A percentile compares a stretch with the other conserved stretches of the same genome.
Conservation (phyloP, 2,113 vertebrate genomes). For the Xiphophorus hellerii region DNA sequence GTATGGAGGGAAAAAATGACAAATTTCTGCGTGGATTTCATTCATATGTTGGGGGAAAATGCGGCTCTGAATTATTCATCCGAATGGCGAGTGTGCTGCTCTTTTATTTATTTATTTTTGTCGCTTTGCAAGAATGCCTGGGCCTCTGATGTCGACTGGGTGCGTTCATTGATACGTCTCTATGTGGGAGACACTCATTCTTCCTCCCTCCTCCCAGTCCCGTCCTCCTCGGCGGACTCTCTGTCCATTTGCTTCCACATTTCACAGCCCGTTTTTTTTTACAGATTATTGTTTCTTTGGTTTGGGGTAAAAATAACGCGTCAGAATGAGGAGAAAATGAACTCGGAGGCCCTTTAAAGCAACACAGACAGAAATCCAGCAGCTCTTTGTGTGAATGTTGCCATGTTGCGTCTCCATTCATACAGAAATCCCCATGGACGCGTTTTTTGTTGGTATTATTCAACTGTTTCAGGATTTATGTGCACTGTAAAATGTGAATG, state of each 20-base stretch:
- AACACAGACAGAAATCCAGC: neutral
- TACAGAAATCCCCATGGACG: slow-evolving; percentile 2
- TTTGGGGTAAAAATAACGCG: neutral
- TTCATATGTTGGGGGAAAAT: slow-evolving; percentile 39
- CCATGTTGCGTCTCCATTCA: neutral
- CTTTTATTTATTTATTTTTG: slow-evolving; percentile 15
- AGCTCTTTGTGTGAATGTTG: slow-evolving; percentile 32
- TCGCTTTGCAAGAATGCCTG: slow-evolving; percentile 56
- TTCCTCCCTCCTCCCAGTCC: slow-evolving; percentile 62
- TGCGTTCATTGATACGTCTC: slow-evolving; percentile 84
- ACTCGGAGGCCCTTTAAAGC: slow-evolving; percentile 10
- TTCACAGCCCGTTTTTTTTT: slow-evolving; percentile 1
- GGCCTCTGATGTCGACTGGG: slow-evolving; percentile 78
- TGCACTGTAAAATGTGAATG: neutral
- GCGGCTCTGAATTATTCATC: slow-evolving; percentile 58
- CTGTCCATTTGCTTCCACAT: slow-evolving; percentile 25
- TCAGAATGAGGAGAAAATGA: neutral
- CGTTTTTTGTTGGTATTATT: neutral
- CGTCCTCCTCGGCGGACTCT: slow-evolving; percentile 48
- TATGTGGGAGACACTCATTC: slow-evolving; percentile 77
- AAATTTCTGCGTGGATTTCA: slow-evolving; percentile 16
- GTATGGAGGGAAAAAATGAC: neutral
- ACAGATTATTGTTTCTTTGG: neutral
- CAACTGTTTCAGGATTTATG: neutral
- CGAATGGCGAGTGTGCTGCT: slow-evolving; percentile 32